Base-by-base conservation (phyloP, 2,888 invertebrate species). In the Drosophila conformis region DNA sequence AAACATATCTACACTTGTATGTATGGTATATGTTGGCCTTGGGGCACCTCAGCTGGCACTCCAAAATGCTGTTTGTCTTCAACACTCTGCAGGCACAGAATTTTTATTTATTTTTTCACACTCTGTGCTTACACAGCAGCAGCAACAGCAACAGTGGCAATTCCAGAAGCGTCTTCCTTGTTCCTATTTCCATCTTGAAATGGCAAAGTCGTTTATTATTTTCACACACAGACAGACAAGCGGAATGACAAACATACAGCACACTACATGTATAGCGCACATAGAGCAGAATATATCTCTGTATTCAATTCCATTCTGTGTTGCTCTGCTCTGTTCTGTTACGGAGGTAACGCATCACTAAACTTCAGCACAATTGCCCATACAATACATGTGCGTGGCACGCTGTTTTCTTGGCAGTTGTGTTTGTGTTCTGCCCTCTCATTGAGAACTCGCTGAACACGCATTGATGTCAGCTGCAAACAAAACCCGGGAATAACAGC, bases 121-220 rank as follows among this genome's bases (percentile, higher is more conserved):
- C 85, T 83, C 78, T 73, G 46, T 80, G 88, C 85, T 81, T 76
- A 79, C 65, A 71, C 54, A 68, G 76, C 82, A 73, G 46, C 29
- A 27, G 38, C 36, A 27, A 56, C 8, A 27, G 46, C 46, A 25
- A 61, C 36, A 49, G 49, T 49, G 33, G 46, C 46, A 25, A 27
- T 25, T 46, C 27, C 35, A 52, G 53, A 29, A 38, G 31, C 36
- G 42, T 13, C 33, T 33, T 46, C 40, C 36, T 29, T 52, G n/a
- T 33, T 46, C 27, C 54, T 54, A 64, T 15, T 68, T 56, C 33
- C 74, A 59, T 70, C 58, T 70, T 61, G 61, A 75, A 80, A 87
- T 87, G 87, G 73, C 80, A 87, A 87, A 89, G 87, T 81, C 87
- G 85, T 87, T 89, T 87, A 77, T 87, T 87, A 87, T 84, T 89